phyloP scores from a whole-genome alignment of 92 coral and sea anemone genomes.

The Epizoanthus stellaris region DNA sequence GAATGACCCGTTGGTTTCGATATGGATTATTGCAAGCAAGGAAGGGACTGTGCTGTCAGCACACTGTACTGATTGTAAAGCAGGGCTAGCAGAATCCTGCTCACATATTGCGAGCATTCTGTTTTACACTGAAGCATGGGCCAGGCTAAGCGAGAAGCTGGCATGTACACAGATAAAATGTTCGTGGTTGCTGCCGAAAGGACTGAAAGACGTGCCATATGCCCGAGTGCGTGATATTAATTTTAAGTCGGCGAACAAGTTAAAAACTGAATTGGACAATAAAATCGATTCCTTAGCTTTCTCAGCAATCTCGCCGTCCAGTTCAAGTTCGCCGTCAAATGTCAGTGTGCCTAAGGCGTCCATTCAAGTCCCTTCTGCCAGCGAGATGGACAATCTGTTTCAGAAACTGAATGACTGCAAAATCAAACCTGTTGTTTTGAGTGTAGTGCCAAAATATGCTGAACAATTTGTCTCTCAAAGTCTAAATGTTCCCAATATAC shows the following conservation, averaged over 20 bases:
- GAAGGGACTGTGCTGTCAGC: constrained; percentile 60
- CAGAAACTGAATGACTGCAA: constrained; percentile 22
- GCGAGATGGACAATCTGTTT: constrained; percentile 2
- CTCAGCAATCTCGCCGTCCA: neutral
- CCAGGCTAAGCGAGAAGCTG: constrained; percentile 5
- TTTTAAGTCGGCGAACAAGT: neutral
- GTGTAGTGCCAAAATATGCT: neutral
- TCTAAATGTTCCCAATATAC: constrained; percentile 9
- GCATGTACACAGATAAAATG: constrained; percentile 9
- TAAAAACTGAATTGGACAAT: constrained; percentile 1
- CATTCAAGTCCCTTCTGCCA: constrained; percentile 3
- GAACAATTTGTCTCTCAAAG: constrained; percentile 11
- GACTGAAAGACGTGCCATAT: constrained; percentile 2
- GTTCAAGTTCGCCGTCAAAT: constrained; percentile 2
- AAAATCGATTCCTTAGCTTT: constrained; percentile 1
- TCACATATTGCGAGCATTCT: constrained; percentile 66
- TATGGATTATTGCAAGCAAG: constrained; percentile 65
- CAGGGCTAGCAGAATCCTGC: constrained; percentile 63
- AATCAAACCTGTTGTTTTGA: constrained; percentile 14
- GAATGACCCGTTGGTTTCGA: constrained; percentile 53
- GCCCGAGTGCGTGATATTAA: constrained; percentile 6
- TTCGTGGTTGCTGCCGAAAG: constrained; percentile 17
- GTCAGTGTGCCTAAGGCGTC: neutral
- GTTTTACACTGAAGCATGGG: constrained; percentile 67
- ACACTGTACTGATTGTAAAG: constrained; percentile 62